Evolutionary conservation across 2,113 vertebrate genomes (phyloP).

Genomic region (Furnarius figulus): DNA sequence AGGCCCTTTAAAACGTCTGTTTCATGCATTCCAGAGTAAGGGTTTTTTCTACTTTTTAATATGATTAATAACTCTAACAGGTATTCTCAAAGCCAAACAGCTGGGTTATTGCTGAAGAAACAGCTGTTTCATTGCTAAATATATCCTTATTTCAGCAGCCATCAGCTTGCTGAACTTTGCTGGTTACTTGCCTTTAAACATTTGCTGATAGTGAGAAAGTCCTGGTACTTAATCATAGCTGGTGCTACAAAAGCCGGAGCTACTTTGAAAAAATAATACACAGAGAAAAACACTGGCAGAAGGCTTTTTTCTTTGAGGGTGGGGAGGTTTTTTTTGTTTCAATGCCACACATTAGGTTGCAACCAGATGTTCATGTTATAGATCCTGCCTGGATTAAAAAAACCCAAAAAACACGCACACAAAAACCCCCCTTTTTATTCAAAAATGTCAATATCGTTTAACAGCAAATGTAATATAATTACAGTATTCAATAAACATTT

Average conservation of each 20-base stretch:
- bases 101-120: constrained; percentile 61
- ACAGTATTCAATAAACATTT: constrained; percentile 79
- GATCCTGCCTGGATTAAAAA: constrained; percentile 58
- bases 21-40: constrained; percentile 31
- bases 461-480: constrained; percentile 78
- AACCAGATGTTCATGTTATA: constrained; percentile 73
- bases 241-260: constrained; percentile 34
- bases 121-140: constrained; percentile 71
- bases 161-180: constrained; percentile 48
- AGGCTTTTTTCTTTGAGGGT: constrained; percentile 44
- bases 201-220: constrained; percentile 67
- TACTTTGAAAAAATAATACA: constrained; percentile 57
- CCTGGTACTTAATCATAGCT: constrained; percentile 59
- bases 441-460: constrained; percentile 81
- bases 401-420: background rate
- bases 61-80: constrained; percentile 67
- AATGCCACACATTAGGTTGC: constrained; percentile 59
- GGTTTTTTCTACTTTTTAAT: constrained; percentile 38
- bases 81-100: constrained; percentile 65
- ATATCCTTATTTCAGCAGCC: constrained; percentile 48
- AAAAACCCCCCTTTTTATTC: constrained; percentile 29
- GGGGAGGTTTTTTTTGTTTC: constrained; percentile 29
- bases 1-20: background rate
- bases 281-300: constrained; percentile 18
- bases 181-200: constrained; percentile 63